phyloP scores from a whole-genome alignment of 2,113 vertebrate genomes.

The Rallus limicola region DNA sequence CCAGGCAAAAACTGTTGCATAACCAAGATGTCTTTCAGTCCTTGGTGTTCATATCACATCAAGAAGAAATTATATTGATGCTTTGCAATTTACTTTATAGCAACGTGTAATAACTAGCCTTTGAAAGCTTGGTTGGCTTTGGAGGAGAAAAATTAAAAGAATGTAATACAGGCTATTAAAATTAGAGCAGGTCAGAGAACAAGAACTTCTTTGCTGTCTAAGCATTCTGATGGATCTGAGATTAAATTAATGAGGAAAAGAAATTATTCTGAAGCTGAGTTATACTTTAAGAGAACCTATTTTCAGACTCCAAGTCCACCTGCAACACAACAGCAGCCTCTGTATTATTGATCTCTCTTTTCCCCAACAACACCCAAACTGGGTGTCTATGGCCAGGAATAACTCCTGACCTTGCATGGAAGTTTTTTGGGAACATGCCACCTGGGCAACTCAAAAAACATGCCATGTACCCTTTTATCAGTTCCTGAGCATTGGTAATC shows the following conservation, averaged over 20 bases:
- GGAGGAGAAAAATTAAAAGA: neutral
- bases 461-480: neutral
- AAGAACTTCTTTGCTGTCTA: neutral
- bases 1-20: neutral
- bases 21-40: neutral
- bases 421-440: accelerated
- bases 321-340: neutral
- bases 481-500: neutral
- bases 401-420: neutral
- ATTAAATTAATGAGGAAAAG: neutral
- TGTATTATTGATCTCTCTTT: neutral
- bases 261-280: neutral
- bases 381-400: neutral
- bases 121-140: neutral
- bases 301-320: neutral
- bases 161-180: neutral
- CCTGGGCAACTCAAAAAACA: neutral
- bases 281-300: neutral
- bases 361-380: neutral
- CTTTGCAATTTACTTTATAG: neutral
- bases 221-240: neutral
- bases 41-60: neutral
- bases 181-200: neutral
- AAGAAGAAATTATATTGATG: neutral
- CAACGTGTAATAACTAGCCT: neutral